A percentile compares a stretch with the other conserved stretches of the same genome.
Conservation (phyloP, 1,140 invertebrate species). For the Drosophila seguyi region DNA sequence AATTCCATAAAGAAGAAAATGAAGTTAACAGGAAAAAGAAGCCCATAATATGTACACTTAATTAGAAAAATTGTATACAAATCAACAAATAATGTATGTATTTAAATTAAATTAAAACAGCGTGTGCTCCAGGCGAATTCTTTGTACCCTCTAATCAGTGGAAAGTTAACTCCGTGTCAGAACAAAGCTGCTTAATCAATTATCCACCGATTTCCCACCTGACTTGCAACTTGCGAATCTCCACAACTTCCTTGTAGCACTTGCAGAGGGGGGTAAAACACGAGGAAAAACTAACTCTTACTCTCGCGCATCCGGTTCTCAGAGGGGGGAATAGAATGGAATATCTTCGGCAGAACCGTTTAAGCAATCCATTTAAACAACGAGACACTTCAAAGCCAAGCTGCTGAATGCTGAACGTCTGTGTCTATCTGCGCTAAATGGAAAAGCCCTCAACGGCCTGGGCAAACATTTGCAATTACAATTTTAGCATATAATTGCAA, state of each 20-base stretch:
- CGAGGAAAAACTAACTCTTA: constrained; percentile 37
- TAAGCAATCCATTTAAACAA: constrained; percentile 83
- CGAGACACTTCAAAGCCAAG: constrained; percentile 77
- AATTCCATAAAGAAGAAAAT: no score
- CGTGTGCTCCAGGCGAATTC: neutral
- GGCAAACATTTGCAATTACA: constrained; percentile 84
- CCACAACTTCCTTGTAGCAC: constrained; percentile 36
- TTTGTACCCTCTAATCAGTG: constrained; percentile 15
- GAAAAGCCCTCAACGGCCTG: constrained; percentile 74
- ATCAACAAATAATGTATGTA: neutral
- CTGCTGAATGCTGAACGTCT: constrained; percentile 40
- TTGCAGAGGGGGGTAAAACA: constrained; percentile 10
- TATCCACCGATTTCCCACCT: constrained; percentile 30
- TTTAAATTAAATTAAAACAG: neutral
- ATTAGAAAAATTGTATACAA: neutral
- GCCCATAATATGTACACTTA: no score
- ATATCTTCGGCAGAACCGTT: constrained; percentile 79
- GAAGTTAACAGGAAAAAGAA: no score
- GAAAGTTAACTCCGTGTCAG: constrained; percentile 5
- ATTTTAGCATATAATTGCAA: constrained; percentile 84
- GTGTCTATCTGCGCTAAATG: constrained; percentile 62
- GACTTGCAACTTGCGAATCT: constrained; percentile 27
- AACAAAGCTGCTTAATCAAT: constrained; percentile 30
- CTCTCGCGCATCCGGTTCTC: constrained; percentile 75
- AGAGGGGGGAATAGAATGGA: constrained; percentile 41